Evolutionary conservation across 2,797 vertebrate genomes (phyloP).

Genomic region (Acanthiza pusilla): DNA sequence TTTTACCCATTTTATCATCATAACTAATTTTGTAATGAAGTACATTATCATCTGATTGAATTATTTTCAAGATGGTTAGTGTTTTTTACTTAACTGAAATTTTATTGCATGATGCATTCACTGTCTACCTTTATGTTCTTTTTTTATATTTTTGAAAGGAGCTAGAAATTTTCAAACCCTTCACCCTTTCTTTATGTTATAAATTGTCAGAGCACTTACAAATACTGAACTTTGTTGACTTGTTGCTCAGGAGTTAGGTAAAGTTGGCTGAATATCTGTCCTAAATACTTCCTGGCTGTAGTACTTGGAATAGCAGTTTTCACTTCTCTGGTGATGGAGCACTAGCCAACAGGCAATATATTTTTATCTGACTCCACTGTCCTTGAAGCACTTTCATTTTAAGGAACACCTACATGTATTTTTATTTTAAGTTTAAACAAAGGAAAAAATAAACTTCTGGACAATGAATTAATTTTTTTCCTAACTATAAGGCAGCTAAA

Average conservation of each 20-base stretch:
- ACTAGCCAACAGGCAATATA: constrained; percentile 19
- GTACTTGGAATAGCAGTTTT: background rate
- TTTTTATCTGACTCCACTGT: constrained; percentile 25
- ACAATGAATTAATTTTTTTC: background rate
- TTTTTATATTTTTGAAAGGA: background rate
- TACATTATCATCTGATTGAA: background rate
- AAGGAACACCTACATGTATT: background rate
- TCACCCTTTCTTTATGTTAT: background rate
- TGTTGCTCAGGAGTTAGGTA: constrained; percentile 24
- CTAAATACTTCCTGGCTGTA: constrained; percentile 18
- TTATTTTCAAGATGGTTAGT: background rate
- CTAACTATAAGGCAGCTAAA: background rate
- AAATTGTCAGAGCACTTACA: background rate
- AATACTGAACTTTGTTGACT: background rate
- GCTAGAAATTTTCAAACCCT: background rate
- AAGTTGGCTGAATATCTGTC: constrained; percentile 40
- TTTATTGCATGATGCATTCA: background rate
- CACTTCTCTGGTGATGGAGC: background rate
- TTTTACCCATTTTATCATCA: background rate
- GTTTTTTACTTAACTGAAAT: background rate
- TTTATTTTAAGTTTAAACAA: constrained; percentile 20
- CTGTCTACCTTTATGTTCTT: background rate
- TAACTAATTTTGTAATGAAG: background rate
- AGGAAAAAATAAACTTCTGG: background rate
- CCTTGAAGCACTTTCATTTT: background rate